Conservation (phyloP, 2,888 invertebrate species). For the Cecidostiba fungosa region DNA sequence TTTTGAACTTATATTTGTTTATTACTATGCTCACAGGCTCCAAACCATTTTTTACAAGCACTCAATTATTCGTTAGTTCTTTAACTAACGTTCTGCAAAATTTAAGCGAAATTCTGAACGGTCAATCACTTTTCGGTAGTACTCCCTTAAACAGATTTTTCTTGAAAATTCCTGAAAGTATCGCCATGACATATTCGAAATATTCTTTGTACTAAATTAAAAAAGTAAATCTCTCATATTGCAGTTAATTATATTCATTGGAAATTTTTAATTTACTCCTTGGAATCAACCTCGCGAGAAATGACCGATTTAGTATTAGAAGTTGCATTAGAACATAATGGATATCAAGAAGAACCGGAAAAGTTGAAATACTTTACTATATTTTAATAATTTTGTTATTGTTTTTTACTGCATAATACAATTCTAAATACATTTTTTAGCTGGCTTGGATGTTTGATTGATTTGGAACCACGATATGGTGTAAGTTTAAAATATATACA, state of each 20-base stretch:
- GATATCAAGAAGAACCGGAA: not conserved
- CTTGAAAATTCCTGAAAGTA: not conserved
- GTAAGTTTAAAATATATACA: not conserved
- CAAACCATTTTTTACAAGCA: too few species aligned
- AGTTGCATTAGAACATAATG: slow-evolving; percentile 17
- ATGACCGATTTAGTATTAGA: slow-evolving; percentile 24
- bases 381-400: not conserved
- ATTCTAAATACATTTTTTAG: not conserved
- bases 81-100: too few species aligned
- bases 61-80: too few species aligned
- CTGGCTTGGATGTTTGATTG: slow-evolving; percentile 5
- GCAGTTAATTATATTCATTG: slow-evolving; percentile 39
- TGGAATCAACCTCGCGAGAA: slow-evolving; percentile 3
- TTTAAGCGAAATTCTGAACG: too few species aligned
- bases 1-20: too few species aligned
- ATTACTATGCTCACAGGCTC: too few species aligned
- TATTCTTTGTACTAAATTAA: not conserved
- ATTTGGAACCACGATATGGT: slow-evolving; percentile 18
- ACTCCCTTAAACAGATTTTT: not conserved
- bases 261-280: slow-evolving; percentile 17
- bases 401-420: not conserved
- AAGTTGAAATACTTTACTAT: not conserved
- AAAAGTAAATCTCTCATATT: not conserved
- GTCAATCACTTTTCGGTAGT: too few species aligned
- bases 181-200: not conserved